Evolutionary conservation across 1,140 invertebrate genomes (phyloP).

Genomic region (Pseudobourletiella spinata): DNA sequence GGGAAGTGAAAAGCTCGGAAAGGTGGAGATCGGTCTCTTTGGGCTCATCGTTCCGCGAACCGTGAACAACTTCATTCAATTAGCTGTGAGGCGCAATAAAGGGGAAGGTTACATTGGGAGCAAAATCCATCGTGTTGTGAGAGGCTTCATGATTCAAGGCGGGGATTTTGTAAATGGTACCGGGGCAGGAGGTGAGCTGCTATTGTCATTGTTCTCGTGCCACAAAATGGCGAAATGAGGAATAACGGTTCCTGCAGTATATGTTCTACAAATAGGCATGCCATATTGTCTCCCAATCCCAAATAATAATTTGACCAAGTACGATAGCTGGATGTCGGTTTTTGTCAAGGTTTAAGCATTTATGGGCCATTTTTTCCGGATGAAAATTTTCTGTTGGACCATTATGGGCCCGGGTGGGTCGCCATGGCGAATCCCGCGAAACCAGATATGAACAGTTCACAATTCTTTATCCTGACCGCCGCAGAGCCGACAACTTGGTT

Average conservation of each 20-base stretch:
- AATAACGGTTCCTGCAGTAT: too few relatives aligned
- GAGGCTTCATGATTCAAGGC: constrained; percentile 72
- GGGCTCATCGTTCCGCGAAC: constrained; percentile 76
- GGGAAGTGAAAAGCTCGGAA: background rate
- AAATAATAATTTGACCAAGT: too few relatives aligned
- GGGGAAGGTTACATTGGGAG: constrained; percentile 66
- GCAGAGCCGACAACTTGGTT: constrained; percentile 71
- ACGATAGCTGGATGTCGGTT: too few relatives aligned
- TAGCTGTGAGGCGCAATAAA: constrained; percentile 82
- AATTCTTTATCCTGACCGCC: constrained; percentile 89
- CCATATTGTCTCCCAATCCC: too few relatives aligned
- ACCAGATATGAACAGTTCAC: constrained; percentile 82
- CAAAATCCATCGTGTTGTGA: constrained; percentile 63
- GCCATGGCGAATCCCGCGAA: constrained; percentile 88
- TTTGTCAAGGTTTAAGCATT: constrained; percentile 53
- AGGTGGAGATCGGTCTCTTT: background rate
- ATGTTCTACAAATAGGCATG: too few relatives aligned
- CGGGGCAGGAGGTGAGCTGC: constrained; percentile 79
- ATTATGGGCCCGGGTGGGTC: constrained; percentile 41
- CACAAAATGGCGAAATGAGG: too few relatives aligned
- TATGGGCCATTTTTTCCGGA: constrained; percentile 82
- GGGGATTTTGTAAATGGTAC: constrained; percentile 72
- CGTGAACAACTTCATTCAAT: constrained; percentile 77
- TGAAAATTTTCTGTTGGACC: constrained; percentile 69
- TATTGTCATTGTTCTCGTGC: too few relatives aligned